Evolutionary conservation across 1,140 invertebrate species (phyloP).

Genomic region (Drosophila tropicalis): DNA sequence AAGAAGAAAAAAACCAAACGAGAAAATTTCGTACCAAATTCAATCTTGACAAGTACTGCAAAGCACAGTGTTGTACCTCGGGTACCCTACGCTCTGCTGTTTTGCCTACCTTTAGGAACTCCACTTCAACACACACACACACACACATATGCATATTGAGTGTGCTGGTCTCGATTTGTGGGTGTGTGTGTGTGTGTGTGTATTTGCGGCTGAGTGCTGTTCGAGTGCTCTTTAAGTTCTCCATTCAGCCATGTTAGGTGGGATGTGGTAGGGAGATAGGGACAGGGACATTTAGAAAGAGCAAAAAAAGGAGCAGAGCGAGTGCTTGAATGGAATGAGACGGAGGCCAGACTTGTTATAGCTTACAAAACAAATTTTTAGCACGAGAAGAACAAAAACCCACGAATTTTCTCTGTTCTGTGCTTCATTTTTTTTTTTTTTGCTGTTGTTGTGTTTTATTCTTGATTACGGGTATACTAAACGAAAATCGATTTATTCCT

Average conservation of each 20-base stretch:
- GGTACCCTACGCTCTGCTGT: conserved; percentile 3
- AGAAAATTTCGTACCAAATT: conserved; percentile 66
- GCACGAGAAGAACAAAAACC: conserved; percentile 68
- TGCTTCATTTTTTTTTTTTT: neutral
- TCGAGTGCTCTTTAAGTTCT: conserved; percentile 80
- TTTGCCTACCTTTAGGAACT: conserved; percentile 55
- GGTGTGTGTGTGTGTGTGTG: conserved; percentile 39
- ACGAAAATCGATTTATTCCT: conserved; percentile 75
- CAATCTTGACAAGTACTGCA: conserved; percentile 82
- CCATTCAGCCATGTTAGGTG: conserved; percentile 61
- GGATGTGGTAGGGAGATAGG: neutral
- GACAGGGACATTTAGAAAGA: conserved; percentile 28
- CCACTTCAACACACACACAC: conserved; percentile 69
- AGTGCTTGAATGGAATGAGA: conserved; percentile 4
- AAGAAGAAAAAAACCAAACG: conserved; percentile 28
- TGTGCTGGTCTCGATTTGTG: conserved; percentile 28
- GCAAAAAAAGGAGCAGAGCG: neutral
- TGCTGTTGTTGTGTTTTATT: conserved; percentile 48
- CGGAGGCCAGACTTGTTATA: conserved; percentile 66
- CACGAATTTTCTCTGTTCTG: neutral
- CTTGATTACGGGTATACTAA: conserved; percentile 76
- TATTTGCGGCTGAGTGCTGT: conserved; percentile 74
- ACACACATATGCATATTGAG: conserved; percentile 64
- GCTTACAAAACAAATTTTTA: conserved; percentile 79
- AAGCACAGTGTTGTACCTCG: conserved; percentile 56